A percentile compares a stretch with the other conserved stretches of the same genome.
These are phyloP conservation scores for Gallirallus australis DNA, from an alignment of 2,797 vertebrate species.

Conservation along the genomic window DNA sequence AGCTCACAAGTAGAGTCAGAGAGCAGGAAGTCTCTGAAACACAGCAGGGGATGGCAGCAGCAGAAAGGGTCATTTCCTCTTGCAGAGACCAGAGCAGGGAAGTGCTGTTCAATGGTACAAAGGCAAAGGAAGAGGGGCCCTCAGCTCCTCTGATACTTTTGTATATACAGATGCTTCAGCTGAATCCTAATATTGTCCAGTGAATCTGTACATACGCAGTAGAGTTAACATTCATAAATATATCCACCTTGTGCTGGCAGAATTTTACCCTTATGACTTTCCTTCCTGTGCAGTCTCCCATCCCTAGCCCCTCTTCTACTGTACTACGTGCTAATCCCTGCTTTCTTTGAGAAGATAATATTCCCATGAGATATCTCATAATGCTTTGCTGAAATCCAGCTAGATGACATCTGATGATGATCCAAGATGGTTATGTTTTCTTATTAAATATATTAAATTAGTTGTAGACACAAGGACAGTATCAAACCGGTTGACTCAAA, in stretches of 20 bases:
- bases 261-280: not conserved
- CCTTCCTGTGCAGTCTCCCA: not conserved
- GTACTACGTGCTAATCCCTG: not conserved
- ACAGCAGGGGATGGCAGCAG: constrained; percentile 31
- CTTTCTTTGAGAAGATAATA: not conserved
- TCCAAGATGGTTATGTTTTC: not conserved
- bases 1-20: not conserved
- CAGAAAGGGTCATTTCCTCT: constrained; percentile 56
- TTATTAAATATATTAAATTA: not conserved
- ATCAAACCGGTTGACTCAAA: not conserved
- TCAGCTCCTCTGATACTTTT: not conserved
- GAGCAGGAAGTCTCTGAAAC: constrained; percentile 42
- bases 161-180: not conserved
- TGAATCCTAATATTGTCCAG: not conserved
- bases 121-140: not conserved
- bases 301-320: not conserved
- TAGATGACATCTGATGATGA: not conserved
- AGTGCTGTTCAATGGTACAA: not conserved
- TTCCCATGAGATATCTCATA: not conserved
- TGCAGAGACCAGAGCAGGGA: not conserved
- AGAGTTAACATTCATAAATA: not conserved
- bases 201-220: not conserved
- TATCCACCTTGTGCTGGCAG: not conserved
- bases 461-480: not conserved
- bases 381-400: not conserved